Base-by-base conservation (phyloP, 2,797 vertebrate species). In the Syndactyla subalaris region DNA sequence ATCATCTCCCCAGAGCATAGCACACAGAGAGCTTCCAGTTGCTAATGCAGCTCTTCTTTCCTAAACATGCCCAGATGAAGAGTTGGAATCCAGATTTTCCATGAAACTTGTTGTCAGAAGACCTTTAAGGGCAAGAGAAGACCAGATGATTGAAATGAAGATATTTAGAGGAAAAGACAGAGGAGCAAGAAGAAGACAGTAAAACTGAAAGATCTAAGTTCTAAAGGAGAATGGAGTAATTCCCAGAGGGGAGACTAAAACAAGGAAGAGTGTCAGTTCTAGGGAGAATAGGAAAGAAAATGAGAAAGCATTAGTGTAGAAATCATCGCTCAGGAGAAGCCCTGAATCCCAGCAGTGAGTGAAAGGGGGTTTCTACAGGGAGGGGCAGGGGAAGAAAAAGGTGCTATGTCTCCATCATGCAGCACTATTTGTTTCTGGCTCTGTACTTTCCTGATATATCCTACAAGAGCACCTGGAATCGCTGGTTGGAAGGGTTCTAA, bases 1-100 rank as follows among this genome's bases (percentile, higher is more conserved):
- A 75, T 95, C 76, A 90, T 76, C 87, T 95, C 96, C 85, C 76
- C 20, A 76, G 76, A 94, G 73, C 73, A 73, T 49, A 88, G 30
- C 30, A 82, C 68, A 77, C 7, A 38, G 61, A 84, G 54, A 76
- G 49, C 54, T 89, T 93, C 39, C 66, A 95, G 68, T 65, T 83
- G 48, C 34, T 85, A 83, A 92, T 24, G 46, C 73, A 92, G 49
- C 18, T 78, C 23, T 34, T 76, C 75, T 93, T 71, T 52, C 55
- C 52, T 78, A 46, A 58, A 54, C 32, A 5, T 66, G 46, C 62
- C 73, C 82, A 83, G 46, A 81, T 75, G 30, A 81, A 0, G 20
- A 62, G 13, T 0, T 84, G 7, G 27, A 92, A 85, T 29, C 24
- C 9, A 55, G 18, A 70, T 84, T 95, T 95, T 90, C 89, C 81